A percentile compares a stretch with the other conserved stretches of the same genome.
phyloP scores from a whole-genome alignment of 2,797 vertebrate species.

The Sandelia bainsii region DNA sequence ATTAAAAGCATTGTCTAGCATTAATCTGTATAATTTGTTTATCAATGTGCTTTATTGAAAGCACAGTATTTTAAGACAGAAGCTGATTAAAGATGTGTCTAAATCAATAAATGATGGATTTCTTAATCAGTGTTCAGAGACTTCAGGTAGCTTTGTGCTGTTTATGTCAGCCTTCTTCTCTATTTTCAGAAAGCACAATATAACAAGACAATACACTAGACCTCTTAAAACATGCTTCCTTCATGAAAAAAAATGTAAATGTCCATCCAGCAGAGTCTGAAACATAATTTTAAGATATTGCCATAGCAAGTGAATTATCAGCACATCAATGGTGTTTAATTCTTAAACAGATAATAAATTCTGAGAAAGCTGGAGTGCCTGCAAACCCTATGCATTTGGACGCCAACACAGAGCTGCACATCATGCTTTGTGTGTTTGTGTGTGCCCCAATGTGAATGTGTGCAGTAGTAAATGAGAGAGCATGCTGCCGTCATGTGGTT shows the following conservation, averaged over 20 bases:
- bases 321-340: conserved; percentile 48
- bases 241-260: conserved; percentile 10
- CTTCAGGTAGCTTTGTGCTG: neutral
- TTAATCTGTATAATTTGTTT: neutral
- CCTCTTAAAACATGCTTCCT: neutral
- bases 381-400: conserved; percentile 19
- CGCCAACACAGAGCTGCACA: neutral
- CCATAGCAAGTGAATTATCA: conserved; percentile 38
- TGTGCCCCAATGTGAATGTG: neutral
- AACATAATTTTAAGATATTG: conserved; percentile 41
- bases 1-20: neutral
- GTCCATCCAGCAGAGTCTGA: conserved; percentile 7
- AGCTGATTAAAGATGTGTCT: neutral
- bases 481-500: conserved; percentile 27
- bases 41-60: neutral
- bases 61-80: conserved; percentile 1
- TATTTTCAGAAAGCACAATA: conserved; percentile 23
- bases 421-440: neutral
- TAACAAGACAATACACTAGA: conserved; percentile 12
- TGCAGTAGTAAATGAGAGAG: conserved; percentile 19
- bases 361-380: conserved; percentile 3
- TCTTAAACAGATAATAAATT: conserved; percentile 64
- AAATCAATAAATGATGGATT: conserved; percentile 18
- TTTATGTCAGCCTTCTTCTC: conserved; percentile 11
- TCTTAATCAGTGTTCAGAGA: conserved; percentile 21